phyloP scores from a whole-genome alignment of 2,888 invertebrate genomes.

The Thumatha senex region DNA sequence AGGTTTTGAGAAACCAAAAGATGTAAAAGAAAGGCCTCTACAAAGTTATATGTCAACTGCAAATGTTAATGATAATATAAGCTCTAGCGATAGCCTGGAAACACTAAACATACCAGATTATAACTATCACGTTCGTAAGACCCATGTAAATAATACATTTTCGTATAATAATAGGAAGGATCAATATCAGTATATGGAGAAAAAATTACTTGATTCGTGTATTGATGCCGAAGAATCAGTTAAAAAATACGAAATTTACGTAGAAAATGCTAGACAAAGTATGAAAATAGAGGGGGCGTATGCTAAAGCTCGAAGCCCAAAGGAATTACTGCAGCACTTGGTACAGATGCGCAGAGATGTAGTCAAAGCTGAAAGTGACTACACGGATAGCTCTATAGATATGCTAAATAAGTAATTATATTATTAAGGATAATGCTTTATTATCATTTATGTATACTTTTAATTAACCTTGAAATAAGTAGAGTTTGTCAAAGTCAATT shows the following conservation, averaged over 20 bases:
- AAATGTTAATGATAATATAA: conserved; percentile 31
- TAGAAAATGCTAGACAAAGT: conserved; percentile 40
- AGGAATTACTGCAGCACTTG: conserved; percentile 83
- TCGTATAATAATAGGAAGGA: conserved; percentile 31
- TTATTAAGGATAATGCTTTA: not conserved
- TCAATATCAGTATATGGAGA: conserved; percentile 46
- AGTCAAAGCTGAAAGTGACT: conserved; percentile 76
- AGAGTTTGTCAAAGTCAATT: too few relatives aligned
- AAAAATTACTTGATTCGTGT: conserved; percentile 60
- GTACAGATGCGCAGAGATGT: conserved; percentile 81
- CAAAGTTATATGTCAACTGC: conserved; percentile 29
- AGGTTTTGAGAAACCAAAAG: conserved; percentile 37
- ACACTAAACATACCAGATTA: conserved; percentile 27
- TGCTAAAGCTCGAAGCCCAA: conserved; percentile 63
- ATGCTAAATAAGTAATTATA: conserved; percentile 23
- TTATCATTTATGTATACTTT: not conserved
- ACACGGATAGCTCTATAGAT: conserved; percentile 44
- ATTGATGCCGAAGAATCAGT: conserved; percentile 56
- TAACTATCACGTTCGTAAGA: conserved; percentile 13
- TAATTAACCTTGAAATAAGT: not conserved
- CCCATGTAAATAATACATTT: conserved; percentile 25
- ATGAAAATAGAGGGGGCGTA: conserved; percentile 19
- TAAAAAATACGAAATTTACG: conserved; percentile 59
- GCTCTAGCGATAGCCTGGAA: conserved; percentile 39
- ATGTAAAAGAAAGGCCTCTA: conserved; percentile 13